phyloP scores from a whole-genome alignment of 2,888 invertebrate species.

The Glyphotaelius pellucidus region DNA sequence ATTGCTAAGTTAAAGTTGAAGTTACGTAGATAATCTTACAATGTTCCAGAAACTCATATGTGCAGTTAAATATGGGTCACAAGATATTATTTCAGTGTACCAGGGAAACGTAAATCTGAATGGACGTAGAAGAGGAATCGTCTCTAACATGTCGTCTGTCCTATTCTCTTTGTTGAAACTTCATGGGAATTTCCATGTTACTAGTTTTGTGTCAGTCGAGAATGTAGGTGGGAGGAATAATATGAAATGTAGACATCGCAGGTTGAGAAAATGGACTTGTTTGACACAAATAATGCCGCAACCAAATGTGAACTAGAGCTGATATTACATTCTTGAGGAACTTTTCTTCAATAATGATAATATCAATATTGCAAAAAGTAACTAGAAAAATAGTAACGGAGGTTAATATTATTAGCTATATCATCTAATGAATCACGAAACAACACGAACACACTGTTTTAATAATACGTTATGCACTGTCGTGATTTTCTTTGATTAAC shows the following conservation, averaged over 20 bases:
- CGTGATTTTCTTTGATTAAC: not conserved
- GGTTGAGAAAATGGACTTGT: not conserved
- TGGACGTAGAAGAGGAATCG: not conserved
- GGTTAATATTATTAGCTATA: not conserved
- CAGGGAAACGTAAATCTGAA: constrained; percentile 29
- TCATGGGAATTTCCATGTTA: constrained; percentile 24
- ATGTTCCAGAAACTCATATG: not conserved
- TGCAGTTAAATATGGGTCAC: constrained; percentile 18
- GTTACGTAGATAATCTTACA: not conserved
- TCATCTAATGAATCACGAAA: not conserved
- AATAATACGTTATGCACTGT: not conserved
- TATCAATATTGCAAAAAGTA: not conserved
- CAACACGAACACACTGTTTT: not conserved
- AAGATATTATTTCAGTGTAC: not conserved
- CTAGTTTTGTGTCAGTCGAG: constrained; percentile 16
- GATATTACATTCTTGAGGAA: not conserved
- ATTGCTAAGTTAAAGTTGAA: not conserved
- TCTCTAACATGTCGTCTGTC: constrained; percentile 6
- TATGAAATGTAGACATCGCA: not conserved
- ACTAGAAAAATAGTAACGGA: not conserved
- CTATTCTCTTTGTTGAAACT: constrained; percentile 21
- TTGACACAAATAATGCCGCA: not conserved
- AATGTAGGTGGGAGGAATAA: constrained; percentile 1
- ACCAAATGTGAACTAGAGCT: not conserved
- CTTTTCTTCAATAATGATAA: not conserved